These are phyloP conservation scores for Mormyrus lacerda DNA, from an alignment of 2,113 vertebrate genomes.

Conservation along the genomic window DNA sequence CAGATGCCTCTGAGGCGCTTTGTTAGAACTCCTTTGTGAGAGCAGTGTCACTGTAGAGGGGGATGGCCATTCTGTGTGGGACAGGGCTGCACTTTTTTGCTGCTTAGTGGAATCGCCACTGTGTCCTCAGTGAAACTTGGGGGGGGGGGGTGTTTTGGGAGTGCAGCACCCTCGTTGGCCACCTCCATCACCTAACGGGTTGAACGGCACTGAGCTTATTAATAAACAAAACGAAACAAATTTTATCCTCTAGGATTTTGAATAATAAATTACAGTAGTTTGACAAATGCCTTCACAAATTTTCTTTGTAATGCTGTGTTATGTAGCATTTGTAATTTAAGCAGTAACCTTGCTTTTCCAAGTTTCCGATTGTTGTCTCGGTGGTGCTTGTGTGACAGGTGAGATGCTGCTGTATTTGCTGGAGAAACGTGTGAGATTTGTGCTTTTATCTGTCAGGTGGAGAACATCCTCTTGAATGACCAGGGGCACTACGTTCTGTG, in stretches of 20 bases:
- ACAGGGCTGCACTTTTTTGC: background rate
- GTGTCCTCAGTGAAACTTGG: background rate
- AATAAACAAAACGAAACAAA: background rate
- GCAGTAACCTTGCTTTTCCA: background rate
- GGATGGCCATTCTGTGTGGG: background rate
- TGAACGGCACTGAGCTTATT: background rate
- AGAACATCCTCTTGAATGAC: slow-evolving; percentile 91
- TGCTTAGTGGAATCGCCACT: background rate
- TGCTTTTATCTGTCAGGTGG: slow-evolving; percentile 65
- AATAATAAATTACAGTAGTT: background rate
- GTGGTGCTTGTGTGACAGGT: background rate
- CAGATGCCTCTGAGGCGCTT: background rate
- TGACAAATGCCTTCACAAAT: background rate
- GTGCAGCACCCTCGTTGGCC: background rate
- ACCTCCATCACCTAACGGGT: background rate
- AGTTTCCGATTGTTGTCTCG: background rate
- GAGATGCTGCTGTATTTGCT: background rate
- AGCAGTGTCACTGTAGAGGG: background rate
- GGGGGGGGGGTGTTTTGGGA: background rate
- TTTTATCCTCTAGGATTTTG: background rate
- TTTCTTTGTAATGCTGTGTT: background rate
- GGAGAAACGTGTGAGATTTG: background rate
- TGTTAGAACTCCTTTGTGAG: background rate
- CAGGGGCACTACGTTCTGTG: slow-evolving; percentile 89
- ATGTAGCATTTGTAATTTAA: background rate